phyloP scores from a whole-genome alignment of 2,797 vertebrate genomes.

The Clamator glandarius region DNA sequence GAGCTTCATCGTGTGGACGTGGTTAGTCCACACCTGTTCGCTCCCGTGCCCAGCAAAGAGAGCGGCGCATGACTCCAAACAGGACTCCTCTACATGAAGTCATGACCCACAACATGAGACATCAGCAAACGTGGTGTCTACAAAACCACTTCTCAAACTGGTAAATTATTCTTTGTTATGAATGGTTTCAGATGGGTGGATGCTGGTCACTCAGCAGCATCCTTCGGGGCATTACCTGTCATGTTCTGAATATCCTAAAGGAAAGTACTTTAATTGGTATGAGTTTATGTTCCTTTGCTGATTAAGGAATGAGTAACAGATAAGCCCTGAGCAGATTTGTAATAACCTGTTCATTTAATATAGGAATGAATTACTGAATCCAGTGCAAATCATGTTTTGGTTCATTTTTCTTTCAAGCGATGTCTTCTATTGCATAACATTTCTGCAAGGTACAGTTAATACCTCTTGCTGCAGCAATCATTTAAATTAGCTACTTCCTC shows the following conservation, averaged over 20 bases:
- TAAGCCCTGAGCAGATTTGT: neutral
- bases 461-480: neutral
- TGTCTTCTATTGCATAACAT: conserved; percentile 2
- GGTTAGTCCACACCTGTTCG: neutral
- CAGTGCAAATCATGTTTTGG: neutral
- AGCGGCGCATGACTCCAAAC: neutral
- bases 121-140: neutral
- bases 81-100: neutral
- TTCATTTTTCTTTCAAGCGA: neutral
- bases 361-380: neutral
- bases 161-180: neutral
- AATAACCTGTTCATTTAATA: neutral
- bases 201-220: neutral
- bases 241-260: neutral
- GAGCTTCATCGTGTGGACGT: rapidly evolving
- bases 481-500: conserved; percentile 44
- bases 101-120: rapidly evolving
- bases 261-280: neutral
- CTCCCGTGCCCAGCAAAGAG: neutral
- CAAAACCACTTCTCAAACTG: neutral
- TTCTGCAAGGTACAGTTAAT: conserved; percentile 56
- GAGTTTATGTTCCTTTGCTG: neutral
- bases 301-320: neutral
- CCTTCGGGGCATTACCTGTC: neutral
- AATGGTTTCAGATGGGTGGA: neutral